phyloP scores from a whole-genome alignment of 2,888 invertebrate genomes.

The Drosophila peninsularis region DNA sequence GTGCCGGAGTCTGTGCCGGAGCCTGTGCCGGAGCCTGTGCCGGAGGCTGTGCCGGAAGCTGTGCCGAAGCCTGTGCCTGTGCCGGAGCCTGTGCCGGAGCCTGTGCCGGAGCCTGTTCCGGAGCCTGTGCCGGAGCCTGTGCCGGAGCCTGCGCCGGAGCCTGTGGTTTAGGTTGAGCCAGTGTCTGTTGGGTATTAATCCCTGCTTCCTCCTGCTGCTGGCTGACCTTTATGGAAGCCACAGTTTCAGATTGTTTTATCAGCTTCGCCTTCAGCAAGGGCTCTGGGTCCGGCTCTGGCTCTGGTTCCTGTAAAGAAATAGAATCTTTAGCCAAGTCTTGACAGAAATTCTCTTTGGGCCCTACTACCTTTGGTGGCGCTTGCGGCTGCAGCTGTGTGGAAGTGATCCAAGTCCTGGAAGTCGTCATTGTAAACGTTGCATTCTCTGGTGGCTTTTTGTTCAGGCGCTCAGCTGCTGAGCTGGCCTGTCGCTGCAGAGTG shows the following conservation, averaged over 20 bases:
- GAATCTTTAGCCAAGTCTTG: neutral
- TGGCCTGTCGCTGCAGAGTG: slow-evolving; percentile 24
- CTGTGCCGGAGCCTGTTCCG: no score
- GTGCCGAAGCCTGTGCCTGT: neutral
- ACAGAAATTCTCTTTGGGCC: accelerated
- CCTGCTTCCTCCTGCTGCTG: neutral
- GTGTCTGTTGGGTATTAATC: neutral
- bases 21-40: neutral
- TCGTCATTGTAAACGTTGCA: slow-evolving; percentile 19
- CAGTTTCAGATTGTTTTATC: neutral
- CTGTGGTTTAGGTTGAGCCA: neutral
- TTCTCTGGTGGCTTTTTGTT: slow-evolving; percentile 27
- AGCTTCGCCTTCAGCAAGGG: neutral
- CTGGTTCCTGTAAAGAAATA: neutral
- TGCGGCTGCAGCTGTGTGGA: slow-evolving; percentile 19
- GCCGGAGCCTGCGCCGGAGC: neutral
- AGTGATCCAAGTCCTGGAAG: slow-evolving; percentile 33
- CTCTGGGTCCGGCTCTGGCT: neutral
- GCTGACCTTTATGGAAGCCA: neutral
- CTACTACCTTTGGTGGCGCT: neutral
- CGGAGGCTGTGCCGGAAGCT: neutral
- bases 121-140: no score
- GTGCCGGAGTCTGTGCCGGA: no score
- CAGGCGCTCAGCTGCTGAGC: slow-evolving; percentile 25
- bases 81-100: no score